Percentiles rank a stretch among this genome's conserved stretches.
These are phyloP conservation scores for Lepidotrigona ventralis DNA, from an alignment of 1,140 invertebrate genomes.

Conservation along the genomic window DNA sequence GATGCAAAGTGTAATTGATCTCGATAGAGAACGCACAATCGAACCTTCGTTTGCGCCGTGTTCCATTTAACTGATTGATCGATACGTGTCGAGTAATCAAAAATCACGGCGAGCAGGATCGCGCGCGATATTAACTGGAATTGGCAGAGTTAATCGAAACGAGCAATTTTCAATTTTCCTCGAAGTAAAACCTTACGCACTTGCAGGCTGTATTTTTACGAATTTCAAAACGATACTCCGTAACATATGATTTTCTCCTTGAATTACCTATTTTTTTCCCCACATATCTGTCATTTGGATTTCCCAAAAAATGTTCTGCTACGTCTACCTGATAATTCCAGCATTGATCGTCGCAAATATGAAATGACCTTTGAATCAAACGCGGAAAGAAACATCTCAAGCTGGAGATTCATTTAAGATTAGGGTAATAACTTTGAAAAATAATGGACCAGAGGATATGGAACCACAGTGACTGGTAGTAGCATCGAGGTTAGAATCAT, in stretches of 20 bases:
- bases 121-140: background rate
- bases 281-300: too few species aligned
- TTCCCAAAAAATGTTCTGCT: too few species aligned
- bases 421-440: background rate
- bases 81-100: background rate
- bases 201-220: background rate
- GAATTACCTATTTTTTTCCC: too few species aligned
- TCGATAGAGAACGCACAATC: background rate
- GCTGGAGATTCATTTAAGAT: background rate
- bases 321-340: too few species aligned
- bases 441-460: background rate
- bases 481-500: background rate
- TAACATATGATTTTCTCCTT: too few species aligned
- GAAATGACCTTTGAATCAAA: background rate
- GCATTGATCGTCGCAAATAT: background rate
- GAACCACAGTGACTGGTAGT: background rate
- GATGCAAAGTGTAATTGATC: slow-evolving; percentile 16
- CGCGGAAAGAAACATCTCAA: background rate
- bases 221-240: too few species aligned
- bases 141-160: background rate
- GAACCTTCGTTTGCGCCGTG: background rate
- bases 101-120: background rate
- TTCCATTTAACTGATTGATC: slow-evolving; percentile 1
- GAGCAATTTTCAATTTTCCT: too few species aligned
- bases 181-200: too few species aligned